phyloP scores from a whole-genome alignment of 1,140 invertebrate genomes.

The Microplitis mediator region DNA sequence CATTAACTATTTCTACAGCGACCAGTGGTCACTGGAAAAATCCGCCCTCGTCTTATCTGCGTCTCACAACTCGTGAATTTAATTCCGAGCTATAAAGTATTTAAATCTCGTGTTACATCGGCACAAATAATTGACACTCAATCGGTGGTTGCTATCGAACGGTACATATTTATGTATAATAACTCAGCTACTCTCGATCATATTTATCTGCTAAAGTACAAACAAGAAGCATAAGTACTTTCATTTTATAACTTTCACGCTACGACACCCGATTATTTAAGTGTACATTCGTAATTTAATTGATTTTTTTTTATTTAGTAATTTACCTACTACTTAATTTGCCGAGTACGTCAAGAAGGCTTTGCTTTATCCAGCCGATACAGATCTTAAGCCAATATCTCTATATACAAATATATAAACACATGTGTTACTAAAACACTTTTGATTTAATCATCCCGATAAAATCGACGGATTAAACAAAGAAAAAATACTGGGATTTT shows the following conservation, averaged over 20 bases:
- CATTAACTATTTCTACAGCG: too few species aligned
- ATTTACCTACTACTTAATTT: slow-evolving; percentile 1
- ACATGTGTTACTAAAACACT: background rate
- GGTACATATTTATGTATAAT: too few species aligned
- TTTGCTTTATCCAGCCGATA: background rate
- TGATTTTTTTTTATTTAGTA: background rate
- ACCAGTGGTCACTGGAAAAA: too few species aligned
- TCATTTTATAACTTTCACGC: background rate
- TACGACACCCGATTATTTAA: background rate
- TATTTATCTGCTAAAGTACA: background rate
- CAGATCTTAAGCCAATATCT: background rate
- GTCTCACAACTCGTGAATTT: too few species aligned
- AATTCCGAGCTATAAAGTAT: too few species aligned
- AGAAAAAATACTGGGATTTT: background rate
- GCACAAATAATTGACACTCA: too few species aligned
- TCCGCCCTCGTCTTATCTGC: too few species aligned
- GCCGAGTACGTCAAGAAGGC: slow-evolving; percentile 3
- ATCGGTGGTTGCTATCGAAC: too few species aligned
- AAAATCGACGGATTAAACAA: too few species aligned
- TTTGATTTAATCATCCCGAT: background rate
- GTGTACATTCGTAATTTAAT: background rate
- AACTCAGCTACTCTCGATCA: background rate
- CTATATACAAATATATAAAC: background rate
- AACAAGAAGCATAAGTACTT: background rate
- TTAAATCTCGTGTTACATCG: too few species aligned